phyloP scores from a whole-genome alignment of 2,797 vertebrate genomes.

The Vireo griseus region DNA sequence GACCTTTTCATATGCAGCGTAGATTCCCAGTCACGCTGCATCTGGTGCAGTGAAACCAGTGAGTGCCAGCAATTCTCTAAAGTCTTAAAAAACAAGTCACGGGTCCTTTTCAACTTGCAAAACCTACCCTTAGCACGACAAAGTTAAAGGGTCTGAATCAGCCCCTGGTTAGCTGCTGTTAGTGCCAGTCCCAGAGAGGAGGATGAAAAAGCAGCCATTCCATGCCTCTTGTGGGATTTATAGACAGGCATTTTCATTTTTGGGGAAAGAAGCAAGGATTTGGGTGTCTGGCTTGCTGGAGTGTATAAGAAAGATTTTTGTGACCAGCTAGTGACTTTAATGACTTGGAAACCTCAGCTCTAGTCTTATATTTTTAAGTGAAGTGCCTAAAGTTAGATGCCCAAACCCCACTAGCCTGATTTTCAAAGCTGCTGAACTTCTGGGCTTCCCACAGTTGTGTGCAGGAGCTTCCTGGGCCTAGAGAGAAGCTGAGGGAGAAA shows the following conservation, averaged over 20 bases:
- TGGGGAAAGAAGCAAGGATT: neutral
- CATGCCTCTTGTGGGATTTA: neutral
- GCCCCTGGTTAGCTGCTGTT: slow-evolving; percentile 28
- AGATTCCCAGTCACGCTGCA: slow-evolving; percentile 70
- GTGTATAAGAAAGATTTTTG: neutral
- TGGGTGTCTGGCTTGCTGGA: neutral
- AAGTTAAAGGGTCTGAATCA: slow-evolving; percentile 68
- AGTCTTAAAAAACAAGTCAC: slow-evolving; percentile 65
- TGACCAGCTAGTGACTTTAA: neutral
- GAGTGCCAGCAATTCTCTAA: slow-evolving; percentile 62
- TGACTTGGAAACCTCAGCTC: neutral
- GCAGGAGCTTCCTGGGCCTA: neutral
- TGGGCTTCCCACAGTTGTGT: neutral
- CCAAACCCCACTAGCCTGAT: neutral
- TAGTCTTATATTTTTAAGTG: neutral
- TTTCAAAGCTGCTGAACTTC: neutral
- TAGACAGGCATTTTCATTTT: neutral
- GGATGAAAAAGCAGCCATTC: neutral
- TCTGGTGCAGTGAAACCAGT: slow-evolving; percentile 64
- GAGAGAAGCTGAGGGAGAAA: neutral
- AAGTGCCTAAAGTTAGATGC: neutral
- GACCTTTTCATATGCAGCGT: slow-evolving; percentile 82
- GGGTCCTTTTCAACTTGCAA: slow-evolving; percentile 76
- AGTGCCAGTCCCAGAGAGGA: neutral
- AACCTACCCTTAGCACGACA: slow-evolving; percentile 74